Evolutionary conservation across 2,113 vertebrate species (phyloP).

Genomic region (Antechinus stuartii): DNA sequence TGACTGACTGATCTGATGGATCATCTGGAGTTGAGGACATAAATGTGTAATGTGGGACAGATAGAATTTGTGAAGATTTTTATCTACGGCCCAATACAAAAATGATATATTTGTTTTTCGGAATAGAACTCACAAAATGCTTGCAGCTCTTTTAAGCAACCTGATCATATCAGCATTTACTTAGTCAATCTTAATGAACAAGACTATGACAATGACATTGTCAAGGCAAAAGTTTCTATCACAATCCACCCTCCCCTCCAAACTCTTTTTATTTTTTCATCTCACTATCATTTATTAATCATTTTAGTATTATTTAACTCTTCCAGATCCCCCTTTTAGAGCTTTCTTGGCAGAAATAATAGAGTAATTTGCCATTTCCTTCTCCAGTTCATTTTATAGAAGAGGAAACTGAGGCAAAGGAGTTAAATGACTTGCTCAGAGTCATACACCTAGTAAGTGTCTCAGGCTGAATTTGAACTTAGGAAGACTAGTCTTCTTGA

Average conservation of each 20-base stretch:
- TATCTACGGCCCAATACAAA: conserved; percentile 9
- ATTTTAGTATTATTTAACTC: too few species aligned
- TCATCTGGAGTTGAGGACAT: background rate
- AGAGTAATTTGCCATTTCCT: too few species aligned
- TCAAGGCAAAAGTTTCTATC: background rate
- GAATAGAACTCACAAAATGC: background rate
- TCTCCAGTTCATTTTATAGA: background rate
- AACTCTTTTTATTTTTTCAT: conserved; percentile 9
- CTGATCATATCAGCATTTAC: conserved; percentile 44
- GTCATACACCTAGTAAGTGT: background rate
- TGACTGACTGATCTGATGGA: too few species aligned
- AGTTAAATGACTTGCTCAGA: background rate
- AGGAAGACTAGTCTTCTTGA: background rate
- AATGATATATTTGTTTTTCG: conserved; percentile 43
- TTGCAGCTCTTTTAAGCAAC: background rate
- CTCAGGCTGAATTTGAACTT: background rate
- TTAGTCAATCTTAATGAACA: conserved; percentile 42
- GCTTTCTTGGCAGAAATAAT: too few species aligned
- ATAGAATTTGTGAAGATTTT: background rate
- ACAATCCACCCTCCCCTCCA: background rate
- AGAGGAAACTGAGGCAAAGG: background rate
- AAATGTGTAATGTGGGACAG: conserved; percentile 37
- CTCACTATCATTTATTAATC: too few species aligned
- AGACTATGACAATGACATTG: conserved; percentile 18
- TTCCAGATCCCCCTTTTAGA: too few species aligned